Conservation (phyloP, 2,113 vertebrate genomes). For the Neomonachus schauinslandi region DNA sequence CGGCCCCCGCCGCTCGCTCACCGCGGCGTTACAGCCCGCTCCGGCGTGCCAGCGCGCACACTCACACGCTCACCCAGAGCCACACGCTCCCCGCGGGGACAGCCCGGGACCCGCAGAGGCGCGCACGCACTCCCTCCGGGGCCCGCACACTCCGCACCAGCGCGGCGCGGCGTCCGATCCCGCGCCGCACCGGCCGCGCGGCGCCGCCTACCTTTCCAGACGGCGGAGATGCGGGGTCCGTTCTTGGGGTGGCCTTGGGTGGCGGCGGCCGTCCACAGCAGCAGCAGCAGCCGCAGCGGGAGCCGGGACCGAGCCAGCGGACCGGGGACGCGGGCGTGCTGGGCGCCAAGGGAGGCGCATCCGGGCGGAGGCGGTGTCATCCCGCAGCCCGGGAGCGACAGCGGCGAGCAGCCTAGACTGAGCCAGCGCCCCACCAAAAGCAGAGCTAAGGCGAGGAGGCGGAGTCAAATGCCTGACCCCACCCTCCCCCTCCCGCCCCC, state of each 20-base stretch:
- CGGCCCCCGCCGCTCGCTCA: not conserved
- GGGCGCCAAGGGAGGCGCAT: slow-evolving; percentile 74
- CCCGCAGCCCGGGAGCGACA: slow-evolving; percentile 71
- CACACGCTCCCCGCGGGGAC: not conserved
- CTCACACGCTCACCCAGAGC: slow-evolving; percentile 35
- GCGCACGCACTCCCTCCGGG: slow-evolving; percentile 12
- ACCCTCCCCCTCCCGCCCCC: slow-evolving; percentile 58
- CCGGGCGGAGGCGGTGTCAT: slow-evolving; percentile 79
- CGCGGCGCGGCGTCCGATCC: slow-evolving; percentile 31
- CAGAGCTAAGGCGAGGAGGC: slow-evolving; percentile 58
- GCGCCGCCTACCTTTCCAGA: slow-evolving; percentile 79
- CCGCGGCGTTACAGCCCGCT: not conserved
- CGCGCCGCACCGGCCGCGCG: not conserved
- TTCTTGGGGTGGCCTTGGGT: slow-evolving; percentile 69
- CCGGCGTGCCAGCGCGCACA: not conserved
- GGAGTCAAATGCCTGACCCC: slow-evolving; percentile 71
- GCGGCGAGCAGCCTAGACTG: slow-evolving; percentile 73
- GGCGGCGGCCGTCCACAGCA: slow-evolving; percentile 51
- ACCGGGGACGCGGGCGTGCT: slow-evolving; percentile 38
- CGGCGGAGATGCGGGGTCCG: slow-evolving; percentile 74
- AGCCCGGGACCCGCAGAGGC: slow-evolving; percentile 52
- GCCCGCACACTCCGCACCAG: slow-evolving; percentile 39
- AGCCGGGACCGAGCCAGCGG: not conserved
- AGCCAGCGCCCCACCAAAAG: slow-evolving; percentile 72
- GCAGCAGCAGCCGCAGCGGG: slow-evolving; percentile 59